phyloP scores from a whole-genome alignment of 2,113 vertebrate species.

The Mobula hypostoma region DNA sequence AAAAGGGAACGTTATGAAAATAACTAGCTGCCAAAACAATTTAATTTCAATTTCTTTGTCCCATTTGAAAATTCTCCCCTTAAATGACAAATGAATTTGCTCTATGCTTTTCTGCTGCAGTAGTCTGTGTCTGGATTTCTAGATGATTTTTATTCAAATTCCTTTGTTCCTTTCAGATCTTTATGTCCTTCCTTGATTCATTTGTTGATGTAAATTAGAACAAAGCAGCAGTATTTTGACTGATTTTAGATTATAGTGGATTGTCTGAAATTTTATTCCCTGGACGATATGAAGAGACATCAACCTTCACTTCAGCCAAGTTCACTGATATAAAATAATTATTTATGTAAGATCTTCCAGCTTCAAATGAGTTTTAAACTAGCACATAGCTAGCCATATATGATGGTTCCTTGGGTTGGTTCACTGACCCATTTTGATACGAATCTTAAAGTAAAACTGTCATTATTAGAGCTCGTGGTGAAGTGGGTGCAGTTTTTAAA shows the following conservation, averaged over 20 bases:
- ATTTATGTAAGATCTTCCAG: not conserved
- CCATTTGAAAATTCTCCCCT: not conserved
- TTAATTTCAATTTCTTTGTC: not conserved
- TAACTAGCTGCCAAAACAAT: not conserved
- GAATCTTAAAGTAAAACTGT: not conserved
- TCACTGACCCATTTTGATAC: not conserved
- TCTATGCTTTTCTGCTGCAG: not conserved
- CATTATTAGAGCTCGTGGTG: not conserved
- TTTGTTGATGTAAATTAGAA: too few species aligned
- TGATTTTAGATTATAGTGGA: not conserved
- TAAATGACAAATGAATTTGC: not conserved
- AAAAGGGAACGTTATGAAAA: not conserved
- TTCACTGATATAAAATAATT: not conserved
- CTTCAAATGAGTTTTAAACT: not conserved
- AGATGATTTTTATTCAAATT: not conserved
- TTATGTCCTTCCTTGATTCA: too few species aligned
- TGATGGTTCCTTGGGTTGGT: not conserved
- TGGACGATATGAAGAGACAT: not conserved
- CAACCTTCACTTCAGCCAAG: not conserved
- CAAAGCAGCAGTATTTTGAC: too few species aligned
- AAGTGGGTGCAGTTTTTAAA: too few species aligned
- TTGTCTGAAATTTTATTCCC: not conserved
- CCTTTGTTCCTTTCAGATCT: not conserved
- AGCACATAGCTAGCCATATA: not conserved
- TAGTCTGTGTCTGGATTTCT: not conserved